Base-by-base conservation (phyloP, 2,797 vertebrate species). In the Sebastes matsubarae region DNA sequence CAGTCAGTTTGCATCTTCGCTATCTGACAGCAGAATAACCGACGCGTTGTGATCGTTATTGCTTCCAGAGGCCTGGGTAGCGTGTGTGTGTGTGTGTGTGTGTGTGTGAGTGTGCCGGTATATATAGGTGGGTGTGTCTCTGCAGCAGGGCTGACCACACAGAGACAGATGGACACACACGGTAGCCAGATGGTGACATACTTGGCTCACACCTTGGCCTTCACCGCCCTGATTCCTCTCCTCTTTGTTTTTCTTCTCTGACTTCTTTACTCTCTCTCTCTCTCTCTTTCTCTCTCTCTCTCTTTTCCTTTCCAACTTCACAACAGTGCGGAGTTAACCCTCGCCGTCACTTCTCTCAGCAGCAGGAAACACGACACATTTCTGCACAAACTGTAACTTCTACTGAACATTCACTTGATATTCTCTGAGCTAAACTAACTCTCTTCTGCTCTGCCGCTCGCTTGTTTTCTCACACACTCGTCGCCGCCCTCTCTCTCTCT, bases 101-200 rank as follows among this genome's bases (percentile, higher is more conserved):
- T 58, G 18, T 58, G 34, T 61, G 58, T 5, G 36, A 6, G 36
- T 38, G 36, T 38, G 36, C 12, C 70, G 70, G 85, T 70, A 79
- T 76, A 68, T 80, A 25, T 29, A 8, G 6, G 61, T 75, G 71
- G 71, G 88, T 78, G 82, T 80, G 73, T 83, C 61, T 10, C 13
- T 29, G 3, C 75, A 50, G 80, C 77, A 80, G 2, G 68, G 75
- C 81, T 70, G 69, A 82, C 90, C 86, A 74, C 82, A 87, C 67
- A 79, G 65, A 87, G 72, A 61, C 86, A 90, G 77, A 90, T 83
- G 83, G 81, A 71, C 67, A 81, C 90, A 91, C 85, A 87, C 79
- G 71, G 87, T 71, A 85, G 88, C 93, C 93, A 94, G 90, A 94
- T 94, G 93, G 92, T 79, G 87, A 85, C 86, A 83, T 88, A 81